These are phyloP conservation scores for Fistularia tabacaria DNA, from an alignment of 2,797 vertebrate genomes.

Conservation along the genomic window DNA sequence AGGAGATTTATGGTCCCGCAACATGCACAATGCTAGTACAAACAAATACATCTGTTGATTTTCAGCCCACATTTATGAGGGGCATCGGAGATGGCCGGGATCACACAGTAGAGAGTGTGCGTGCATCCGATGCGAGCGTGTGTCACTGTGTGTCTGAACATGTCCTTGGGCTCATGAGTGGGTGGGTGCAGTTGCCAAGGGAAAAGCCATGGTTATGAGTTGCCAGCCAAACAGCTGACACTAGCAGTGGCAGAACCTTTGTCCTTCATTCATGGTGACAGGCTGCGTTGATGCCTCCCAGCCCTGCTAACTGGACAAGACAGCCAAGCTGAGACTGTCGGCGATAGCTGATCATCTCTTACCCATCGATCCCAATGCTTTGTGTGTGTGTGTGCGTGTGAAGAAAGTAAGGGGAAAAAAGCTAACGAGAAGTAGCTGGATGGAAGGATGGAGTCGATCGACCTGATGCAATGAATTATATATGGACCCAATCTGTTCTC, in stretches of 20 bases:
- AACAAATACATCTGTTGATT: constrained; percentile 3
- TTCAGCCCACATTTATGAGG: constrained; percentile 59
- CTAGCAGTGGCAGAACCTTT: constrained; percentile 59
- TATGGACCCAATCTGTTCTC: constrained; percentile 77
- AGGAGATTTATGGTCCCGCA: not conserved
- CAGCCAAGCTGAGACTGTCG: constrained; percentile 48
- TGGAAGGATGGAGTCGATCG: constrained; percentile 75
- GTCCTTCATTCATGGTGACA: constrained; percentile 67
- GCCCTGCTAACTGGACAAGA: constrained; percentile 64
- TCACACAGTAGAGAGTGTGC: constrained; percentile 41
- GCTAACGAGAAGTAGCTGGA: constrained; percentile 50
- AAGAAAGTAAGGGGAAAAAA: constrained; percentile 39
- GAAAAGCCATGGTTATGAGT: constrained; percentile 74
- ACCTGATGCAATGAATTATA: constrained; percentile 82
- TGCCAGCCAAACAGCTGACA: constrained; percentile 72
- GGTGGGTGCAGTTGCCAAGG: constrained; percentile 68
- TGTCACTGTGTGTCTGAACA: constrained; percentile 39
- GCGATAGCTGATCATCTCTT: constrained; percentile 46
- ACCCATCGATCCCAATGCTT: constrained; percentile 51
- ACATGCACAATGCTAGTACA: not conserved
- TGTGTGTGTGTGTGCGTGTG: constrained; percentile 23
- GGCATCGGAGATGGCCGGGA: constrained; percentile 56
- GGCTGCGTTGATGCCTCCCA: constrained; percentile 54
- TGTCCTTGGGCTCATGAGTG: constrained; percentile 56
- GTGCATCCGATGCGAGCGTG: constrained; percentile 1